A percentile compares a stretch with the other conserved stretches of the same genome.
These are phyloP conservation scores for Paracentrotus lividus DNA, from an alignment of 53 echinoderm and acorn worm genomes.

Conservation along the genomic window DNA sequence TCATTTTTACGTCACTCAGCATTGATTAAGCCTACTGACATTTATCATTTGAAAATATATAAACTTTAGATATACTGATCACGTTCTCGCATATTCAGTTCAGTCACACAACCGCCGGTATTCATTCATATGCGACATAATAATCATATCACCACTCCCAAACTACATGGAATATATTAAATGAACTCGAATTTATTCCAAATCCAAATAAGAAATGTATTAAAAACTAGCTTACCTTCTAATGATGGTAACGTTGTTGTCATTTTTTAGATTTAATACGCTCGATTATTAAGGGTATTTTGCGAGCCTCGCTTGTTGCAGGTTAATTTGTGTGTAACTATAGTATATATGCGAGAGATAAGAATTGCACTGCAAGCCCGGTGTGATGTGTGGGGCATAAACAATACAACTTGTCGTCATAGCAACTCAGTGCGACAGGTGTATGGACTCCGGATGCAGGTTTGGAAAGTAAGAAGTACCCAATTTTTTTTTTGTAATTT, in stretches of 20 bases:
- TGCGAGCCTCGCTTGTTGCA: background rate
- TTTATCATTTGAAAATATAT: too few species aligned
- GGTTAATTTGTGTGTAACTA: background rate
- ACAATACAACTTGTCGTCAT: slow-evolving; percentile 45
- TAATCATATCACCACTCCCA: too few species aligned
- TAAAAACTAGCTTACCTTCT: slow-evolving; percentile 77
- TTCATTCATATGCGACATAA: too few species aligned
- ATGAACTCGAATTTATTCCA: too few species aligned
- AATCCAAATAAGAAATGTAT: too few species aligned
- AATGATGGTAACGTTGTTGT: slow-evolving; percentile 86
- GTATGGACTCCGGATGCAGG: background rate
- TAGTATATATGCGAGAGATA: background rate
- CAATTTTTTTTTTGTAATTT: too few species aligned
- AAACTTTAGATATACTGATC: too few species aligned
- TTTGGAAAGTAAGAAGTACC: background rate
- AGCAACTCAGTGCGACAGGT: slow-evolving; percentile 53
- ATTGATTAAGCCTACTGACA: too few species aligned
- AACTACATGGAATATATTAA: too few species aligned
- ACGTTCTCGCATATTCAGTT: too few species aligned
- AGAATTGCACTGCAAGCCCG: background rate
- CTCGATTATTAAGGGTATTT: background rate
- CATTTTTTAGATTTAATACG: slow-evolving; percentile 16
- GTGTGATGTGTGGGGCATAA: background rate
- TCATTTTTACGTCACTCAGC: too few species aligned
- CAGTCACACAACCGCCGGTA: too few species aligned